Base-by-base conservation (phyloP, 2,888 invertebrate genomes). In the Allacma fusca region DNA sequence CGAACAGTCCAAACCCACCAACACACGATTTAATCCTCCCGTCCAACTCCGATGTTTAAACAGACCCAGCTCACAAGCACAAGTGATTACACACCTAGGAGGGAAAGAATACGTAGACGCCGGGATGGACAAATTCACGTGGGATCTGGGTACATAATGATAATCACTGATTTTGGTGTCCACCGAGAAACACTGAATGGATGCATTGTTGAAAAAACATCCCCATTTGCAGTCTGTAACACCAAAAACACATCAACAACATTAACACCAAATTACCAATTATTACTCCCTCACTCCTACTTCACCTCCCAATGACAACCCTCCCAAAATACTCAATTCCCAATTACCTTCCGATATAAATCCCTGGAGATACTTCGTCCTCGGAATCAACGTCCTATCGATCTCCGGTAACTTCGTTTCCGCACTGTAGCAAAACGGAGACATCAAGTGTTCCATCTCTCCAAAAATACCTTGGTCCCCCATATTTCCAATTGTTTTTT, bases 191-290 rank as follows among this genome's bases (percentile, higher is more conserved):
- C 83, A 83, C 71, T 80, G 78, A 26, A 84, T 76, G 1, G 80
- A 78, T 12, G 77, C 75, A 23, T 80, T 77, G 76, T 80, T 82
- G 76, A 79, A 84, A 40, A 75, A 64, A 44, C 81, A 83, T 0
- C 82, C 83, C 82, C 82, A 83, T 23, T 76, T 68, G 26, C 82
- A 82, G 77, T 83, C 84, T 84, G 16, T 4, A 62, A 62, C 26
- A 23, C 59, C n/a, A 28, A 24, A 24, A 70, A 40, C 13, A 1
- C 34, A 26, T 62, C 12, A 1, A 40, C 26, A 72, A n/a, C 23
- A 23, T 28, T 24, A 9, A 34, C 40, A 40, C 12, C 26, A 44
- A 23, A 70, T 40, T 13, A 40, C 29, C 21, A 70, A 70, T 23
- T 24, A 70, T 13, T 29, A 29, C 13, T 29, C 12, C 21, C n/a